Evolutionary conservation across 2,113 vertebrate species (phyloP).

Genomic region (Urocitellus parryii): DNA sequence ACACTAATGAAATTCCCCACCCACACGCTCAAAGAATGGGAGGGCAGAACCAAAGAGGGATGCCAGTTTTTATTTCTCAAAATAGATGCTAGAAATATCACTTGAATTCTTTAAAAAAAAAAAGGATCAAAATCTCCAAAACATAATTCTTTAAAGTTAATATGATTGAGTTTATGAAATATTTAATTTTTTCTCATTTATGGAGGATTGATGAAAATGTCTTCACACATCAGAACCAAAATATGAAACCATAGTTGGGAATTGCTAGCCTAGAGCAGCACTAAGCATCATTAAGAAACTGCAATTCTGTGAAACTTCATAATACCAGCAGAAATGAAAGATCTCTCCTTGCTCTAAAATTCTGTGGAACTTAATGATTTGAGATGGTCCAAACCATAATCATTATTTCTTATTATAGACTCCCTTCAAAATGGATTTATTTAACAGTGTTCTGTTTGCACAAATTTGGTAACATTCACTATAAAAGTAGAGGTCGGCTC

Average conservation of each 20-base stretch:
- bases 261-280: not conserved
- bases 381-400: not conserved
- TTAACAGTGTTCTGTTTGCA: conserved; percentile 22
- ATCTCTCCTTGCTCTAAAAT: not conserved
- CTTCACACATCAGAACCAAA: not conserved
- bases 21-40: not conserved
- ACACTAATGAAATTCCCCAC: not conserved
- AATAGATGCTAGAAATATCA: not conserved
- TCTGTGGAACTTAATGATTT: not conserved
- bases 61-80: not conserved
- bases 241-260: not conserved
- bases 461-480: not conserved
- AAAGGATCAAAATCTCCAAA: not conserved
- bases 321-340: not conserved
- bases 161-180: not conserved
- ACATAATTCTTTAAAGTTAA: not conserved
- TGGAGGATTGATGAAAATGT: not conserved
- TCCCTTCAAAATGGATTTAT: not conserved
- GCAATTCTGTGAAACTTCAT: not conserved
- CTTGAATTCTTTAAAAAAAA: not conserved
- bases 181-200: not conserved
- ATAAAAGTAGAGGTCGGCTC: not conserved
- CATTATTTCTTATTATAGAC: not conserved
- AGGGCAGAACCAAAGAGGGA: rapidly evolving
- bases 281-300: not conserved